Conservation (phyloP, 2,888 invertebrate genomes). For the Nomada ruficornis region DNA sequence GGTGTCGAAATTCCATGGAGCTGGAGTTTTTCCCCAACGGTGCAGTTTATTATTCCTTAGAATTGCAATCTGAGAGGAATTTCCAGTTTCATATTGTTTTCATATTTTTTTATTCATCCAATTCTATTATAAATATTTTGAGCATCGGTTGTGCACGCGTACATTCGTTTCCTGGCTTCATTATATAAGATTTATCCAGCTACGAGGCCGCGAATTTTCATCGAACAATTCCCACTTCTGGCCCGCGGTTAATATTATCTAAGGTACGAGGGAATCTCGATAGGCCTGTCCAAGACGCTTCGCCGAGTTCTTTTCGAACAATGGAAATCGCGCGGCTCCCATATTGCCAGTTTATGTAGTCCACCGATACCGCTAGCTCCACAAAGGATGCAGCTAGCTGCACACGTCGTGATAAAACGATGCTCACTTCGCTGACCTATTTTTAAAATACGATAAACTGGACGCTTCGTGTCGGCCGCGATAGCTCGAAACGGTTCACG, state of each 20-base stretch:
- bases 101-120: background rate
- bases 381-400: slow-evolving; percentile 33
- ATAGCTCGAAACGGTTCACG: slow-evolving; percentile 3
- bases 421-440: slow-evolving; percentile 18
- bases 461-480: background rate
- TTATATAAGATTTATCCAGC: too few species aligned
- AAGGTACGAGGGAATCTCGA: background rate
- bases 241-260: too few species aligned
- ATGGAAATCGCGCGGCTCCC: background rate
- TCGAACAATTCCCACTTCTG: too few species aligned
- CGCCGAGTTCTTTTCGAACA: background rate
- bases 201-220: background rate
- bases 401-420: slow-evolving; percentile 34
- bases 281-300: background rate
- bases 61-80: too few species aligned
- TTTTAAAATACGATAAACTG: slow-evolving; percentile 36
- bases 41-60: too few species aligned
- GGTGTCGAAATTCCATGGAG: slow-evolving; percentile 43
- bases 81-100: background rate
- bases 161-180: too few species aligned
- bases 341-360: slow-evolving; percentile 61
- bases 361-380: slow-evolving; percentile 26
- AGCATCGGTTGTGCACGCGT: too few species aligned
- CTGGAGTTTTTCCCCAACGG: background rate
- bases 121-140: too few species aligned